Evolutionary conservation across 2,888 invertebrate species (phyloP), one percentile per base, ranked within the genome.

Genomic region (Epinotia brunnichana): DNA sequence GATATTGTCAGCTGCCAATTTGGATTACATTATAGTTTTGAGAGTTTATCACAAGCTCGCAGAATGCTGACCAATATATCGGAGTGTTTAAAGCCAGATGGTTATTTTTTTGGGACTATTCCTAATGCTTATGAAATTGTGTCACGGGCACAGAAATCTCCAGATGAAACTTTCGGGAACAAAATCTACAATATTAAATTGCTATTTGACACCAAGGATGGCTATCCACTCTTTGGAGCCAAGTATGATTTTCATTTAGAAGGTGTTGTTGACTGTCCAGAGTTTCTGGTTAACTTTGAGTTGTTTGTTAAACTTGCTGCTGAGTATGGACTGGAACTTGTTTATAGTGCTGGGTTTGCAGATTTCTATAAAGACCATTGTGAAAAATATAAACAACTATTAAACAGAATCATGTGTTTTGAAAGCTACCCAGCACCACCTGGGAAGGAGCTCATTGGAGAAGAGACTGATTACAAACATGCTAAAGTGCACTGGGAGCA

Each of bases 1-100:
- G 97, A 99, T 87, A 84, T 99, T 56, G 97, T 97, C 0, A 99
- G 98, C 86, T 99, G 99, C 86, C 99, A 99, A 90, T 99, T 99
- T 94, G 98, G 99, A 24, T 96, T 99, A 85, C 99, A 99, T 91
- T 99, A 99, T 85, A 96, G 97, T 83, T 99, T 99, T 89, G 98
- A 98, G 89, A 96, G 97, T 73, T 89, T 98, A 74, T 89, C 94
- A 4, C 98, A 99, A 91, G 98, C 98, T 0, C 96, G 97, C 83
- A 96, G 96, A 84, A 98, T 99, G 98, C 91, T 99, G 9, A 95
- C 95, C 74, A 99, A 99, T 92, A 97, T 97, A 10, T 96, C 98
- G 9, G 98, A 98, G 85, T 97, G 97, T 85, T 93, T 99, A 21
- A 95, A 95, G 78, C 95, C 97, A 0, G 99, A 98, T 73, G 99